Percentiles rank a stretch among this genome's conserved stretches.
Evolutionary conservation across 2,888 invertebrate species (phyloP).

Genomic region (Leptinotarsa rubiginosa): DNA sequence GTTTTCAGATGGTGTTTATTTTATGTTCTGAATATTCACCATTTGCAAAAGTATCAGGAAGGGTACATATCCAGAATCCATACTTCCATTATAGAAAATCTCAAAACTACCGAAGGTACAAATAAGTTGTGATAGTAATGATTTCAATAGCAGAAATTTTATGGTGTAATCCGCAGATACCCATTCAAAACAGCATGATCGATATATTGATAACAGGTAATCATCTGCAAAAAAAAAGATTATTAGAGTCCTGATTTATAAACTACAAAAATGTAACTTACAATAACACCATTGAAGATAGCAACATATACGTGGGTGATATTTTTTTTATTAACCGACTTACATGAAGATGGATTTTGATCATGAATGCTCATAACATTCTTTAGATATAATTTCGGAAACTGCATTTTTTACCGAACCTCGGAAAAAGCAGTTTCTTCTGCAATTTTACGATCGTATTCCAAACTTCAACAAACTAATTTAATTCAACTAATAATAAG

Average conservation of each 20-base stretch:
- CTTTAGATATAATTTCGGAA: too few relatives aligned
- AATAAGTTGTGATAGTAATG: background rate
- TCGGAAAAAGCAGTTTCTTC: too few relatives aligned
- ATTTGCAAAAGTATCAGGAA: background rate
- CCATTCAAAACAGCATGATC: conserved; percentile 1
- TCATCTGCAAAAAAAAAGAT: background rate
- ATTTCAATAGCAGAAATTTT: background rate
- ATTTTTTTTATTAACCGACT: too few relatives aligned
- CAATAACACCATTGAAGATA: too few relatives aligned
- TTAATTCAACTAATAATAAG: too few relatives aligned
- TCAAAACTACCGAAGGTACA: background rate
- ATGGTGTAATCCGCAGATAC: background rate
- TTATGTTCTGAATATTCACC: background rate
- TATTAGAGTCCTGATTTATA: background rate
- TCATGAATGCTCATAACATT: too few relatives aligned
- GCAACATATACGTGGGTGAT: too few relatives aligned
- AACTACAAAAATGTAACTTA: background rate
- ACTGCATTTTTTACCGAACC: too few relatives aligned
- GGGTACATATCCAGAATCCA: background rate
- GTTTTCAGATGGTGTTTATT: too few relatives aligned
- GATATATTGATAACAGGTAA: background rate
- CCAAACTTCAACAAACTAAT: too few relatives aligned
- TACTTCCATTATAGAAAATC: background rate
- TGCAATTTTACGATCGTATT: too few relatives aligned
- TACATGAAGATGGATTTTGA: too few relatives aligned